Base-by-base conservation (phyloP, 2,113 vertebrate genomes). In the Eleginops maclovinus region DNA sequence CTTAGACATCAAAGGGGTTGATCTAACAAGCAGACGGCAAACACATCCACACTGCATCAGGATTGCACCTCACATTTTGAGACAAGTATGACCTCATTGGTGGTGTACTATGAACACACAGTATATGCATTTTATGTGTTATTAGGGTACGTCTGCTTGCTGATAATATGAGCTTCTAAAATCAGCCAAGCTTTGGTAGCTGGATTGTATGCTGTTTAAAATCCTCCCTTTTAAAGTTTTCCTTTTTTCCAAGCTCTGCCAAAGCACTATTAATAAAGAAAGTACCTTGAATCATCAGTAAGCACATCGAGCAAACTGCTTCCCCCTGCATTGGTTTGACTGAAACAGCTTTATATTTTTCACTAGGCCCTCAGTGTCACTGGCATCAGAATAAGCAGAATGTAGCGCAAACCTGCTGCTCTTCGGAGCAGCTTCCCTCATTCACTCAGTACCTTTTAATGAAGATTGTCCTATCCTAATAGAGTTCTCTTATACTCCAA, bases 381-480 rank as follows among this genome's bases (percentile, higher is more conserved):
- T 1, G 44, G 19, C 21, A 17, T 82, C 60, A 75, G 75, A 85
- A 80, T 72, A 69, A 60, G 65, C 64, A 43, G 72, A 72, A 41
- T 19, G 86, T 53, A 60, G 47, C 54, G 60, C 81, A 46, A 86
- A 81, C 64, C 68, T 28, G 28, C 70, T 41, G 60, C 53, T 87
- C 73, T 77, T 60, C 3, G 2, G 40, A 62, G 44, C 49, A 1
- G 26, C 72, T 43, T 66, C 31, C 31, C 69, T 31, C 75, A 64
- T 67, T 43, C 56, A 60, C 65, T 69, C 87, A 76, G 62, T 75
- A 65, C 56, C 49, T 85, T 91, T 87, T 90, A 92, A 91, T 92
- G 68, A 91, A 87, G 84, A 90, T 65, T 72, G 75, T 76, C 58
- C 81, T 47, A 0, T 81, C 43, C 72, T 87, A 88, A 88, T 86